Base-by-base conservation (phyloP, 53 echinoderm and acorn worm species). In the Zoroaster sp. region DNA sequence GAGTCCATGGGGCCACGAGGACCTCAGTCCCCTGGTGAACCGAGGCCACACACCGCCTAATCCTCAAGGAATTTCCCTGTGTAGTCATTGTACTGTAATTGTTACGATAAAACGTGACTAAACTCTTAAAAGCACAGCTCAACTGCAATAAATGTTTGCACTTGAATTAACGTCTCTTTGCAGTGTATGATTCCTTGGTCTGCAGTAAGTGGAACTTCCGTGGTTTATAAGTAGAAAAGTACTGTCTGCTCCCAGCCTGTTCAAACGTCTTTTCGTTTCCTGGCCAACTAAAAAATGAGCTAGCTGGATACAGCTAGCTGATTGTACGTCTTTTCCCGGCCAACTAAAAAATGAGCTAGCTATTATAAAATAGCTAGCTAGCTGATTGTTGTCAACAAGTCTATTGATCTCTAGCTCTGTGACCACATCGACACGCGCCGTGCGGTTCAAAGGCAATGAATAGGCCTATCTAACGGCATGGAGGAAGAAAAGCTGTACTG, bases 51-150 rank as follows among this genome's bases (percentile, higher is more conserved):
- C 45, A 71, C 46, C 35, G 85, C 71, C 47, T 15, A 85, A 46
- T 51, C 21, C 85, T 85, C 71, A n/a, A 69, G 72, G 71, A 85
- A 14, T 85, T 20, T 38, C 52, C 37, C 35, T 35, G 85, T 85
- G 70, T 71, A 7, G 33, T 21, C 71, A 85, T 85, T 71, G 44
- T 85, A 74, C 40, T 79, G 11, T 55, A 54, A 2, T 9, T 28
- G 42, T 15, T 8, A 18, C 41, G 30, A 18, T 20, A 69, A 85
- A 71, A 85, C 71, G 85, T 71, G 69, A 85, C 85, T 13, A 0
- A 35, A 47, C 69, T 70, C 34, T 23, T 8, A 71, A 55, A 31
- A 9, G 40, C 39, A 67, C 82, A 35, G 66, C 42, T 31, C 1
- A 68, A 35, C 66, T 68, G 42, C 44, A 42, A 18, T n/a, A n/a